Evolutionary conservation across 2,888 invertebrate species (phyloP).

Genomic region (Bruchidius siliquastri): DNA sequence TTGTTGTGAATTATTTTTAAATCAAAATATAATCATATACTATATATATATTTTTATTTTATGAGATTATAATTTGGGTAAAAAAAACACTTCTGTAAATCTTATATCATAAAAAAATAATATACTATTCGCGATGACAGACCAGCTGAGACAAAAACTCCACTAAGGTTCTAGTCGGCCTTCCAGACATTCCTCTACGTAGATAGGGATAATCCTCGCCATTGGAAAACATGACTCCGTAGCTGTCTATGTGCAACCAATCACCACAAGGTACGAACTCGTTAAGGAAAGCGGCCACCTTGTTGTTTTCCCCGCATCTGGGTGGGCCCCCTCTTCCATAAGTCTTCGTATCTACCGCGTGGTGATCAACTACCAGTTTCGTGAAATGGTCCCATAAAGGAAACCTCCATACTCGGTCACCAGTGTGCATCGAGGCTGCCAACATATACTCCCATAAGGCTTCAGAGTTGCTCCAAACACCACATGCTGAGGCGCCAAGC

Average conservation of each 20-base stretch:
- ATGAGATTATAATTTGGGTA: background rate
- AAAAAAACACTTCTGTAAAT: background rate
- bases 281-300: slow-evolving; percentile 72
- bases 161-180: slow-evolving; percentile 68
- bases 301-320: slow-evolving; percentile 62
- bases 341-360: slow-evolving; percentile 43
- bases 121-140: slow-evolving; percentile 41
- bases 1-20: no score
- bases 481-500: slow-evolving; percentile 65
- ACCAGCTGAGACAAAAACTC: slow-evolving; percentile 62
- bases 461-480: slow-evolving; percentile 68
- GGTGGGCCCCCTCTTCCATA: slow-evolving; percentile 47
- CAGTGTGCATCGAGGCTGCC: slow-evolving; percentile 65
- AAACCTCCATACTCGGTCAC: slow-evolving; percentile 79
- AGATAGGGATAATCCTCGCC: slow-evolving; percentile 53
- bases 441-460: slow-evolving; percentile 64
- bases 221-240: slow-evolving; percentile 67
- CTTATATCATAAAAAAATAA: no score
- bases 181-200: slow-evolving; percentile 65
- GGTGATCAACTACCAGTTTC: slow-evolving; percentile 51
- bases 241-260: slow-evolving; percentile 80
- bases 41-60: no score
- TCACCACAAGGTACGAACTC: slow-evolving; percentile 66
- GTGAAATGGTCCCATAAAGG: slow-evolving; percentile 72
- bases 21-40: background rate